Evolutionary conservation across 2,888 invertebrate genomes (phyloP), one percentile per base, ranked within the genome.

Genomic region (Lasioglossum malachurum): DNA sequence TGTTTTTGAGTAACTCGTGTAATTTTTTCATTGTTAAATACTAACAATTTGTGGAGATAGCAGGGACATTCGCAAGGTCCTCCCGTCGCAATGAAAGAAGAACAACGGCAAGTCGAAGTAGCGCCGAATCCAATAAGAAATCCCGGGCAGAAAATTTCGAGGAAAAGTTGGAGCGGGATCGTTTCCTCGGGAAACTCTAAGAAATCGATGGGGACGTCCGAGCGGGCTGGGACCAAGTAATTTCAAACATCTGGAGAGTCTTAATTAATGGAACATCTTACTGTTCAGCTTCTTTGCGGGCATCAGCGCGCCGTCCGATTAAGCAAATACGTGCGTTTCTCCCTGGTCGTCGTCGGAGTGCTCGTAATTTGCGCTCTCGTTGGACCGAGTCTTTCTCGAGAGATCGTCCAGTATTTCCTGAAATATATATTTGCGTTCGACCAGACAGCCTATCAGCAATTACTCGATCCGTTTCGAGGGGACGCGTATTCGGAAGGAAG

Each of bases 241-340:
- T 94, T 94, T 92, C 92, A 92, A 94, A 94, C 94, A 94, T 94
- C 94, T 94, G 94, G 94, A 93, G 92, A 92, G 92, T 90, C 93
- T 93, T 94, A 94, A 94, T 94, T 94, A 94, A 94, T 94, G 93
- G 92, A 91, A 93, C 93, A 93, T 94, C 92, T 94, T 93, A 91
- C 92, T 88, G 85, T 92, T 91, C 90, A 91, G 89, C 84, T 93
- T 92, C 91, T 91, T 92, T 86, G 88, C 83, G 87, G 88, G 86
- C 89, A 88, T 91, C 91, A 87, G 91, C 91, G 92, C 88, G 89
- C 91, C 88, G 82, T 89, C 91, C 92, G 92, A 94, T 94, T 93
- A 92, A 93, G 90, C 91, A 93, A 93, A 93, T 92, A 91, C 92
- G 92, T 92, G 91, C 89, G 91, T 92, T 91, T 90, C 60, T 60